A percentile compares a stretch with the other conserved stretches of the same genome.
These are phyloP conservation scores for Hydroisotoma schaefferi DNA, from an alignment of 2,888 invertebrate genomes.

Conservation along the genomic window DNA sequence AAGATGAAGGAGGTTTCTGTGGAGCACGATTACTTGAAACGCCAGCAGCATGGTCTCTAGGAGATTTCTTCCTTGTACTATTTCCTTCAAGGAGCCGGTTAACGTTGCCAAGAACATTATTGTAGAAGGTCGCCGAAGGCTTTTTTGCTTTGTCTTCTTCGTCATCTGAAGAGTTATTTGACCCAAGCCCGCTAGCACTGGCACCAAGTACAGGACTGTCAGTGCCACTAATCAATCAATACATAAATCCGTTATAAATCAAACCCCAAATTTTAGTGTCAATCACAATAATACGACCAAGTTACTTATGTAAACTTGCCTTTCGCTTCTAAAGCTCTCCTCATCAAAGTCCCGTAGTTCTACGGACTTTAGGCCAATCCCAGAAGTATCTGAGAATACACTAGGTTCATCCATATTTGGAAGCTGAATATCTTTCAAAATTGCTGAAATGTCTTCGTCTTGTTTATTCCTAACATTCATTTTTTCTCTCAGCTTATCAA, in stretches of 20 bases:
- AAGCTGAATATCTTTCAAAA: conserved; percentile 40
- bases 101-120: conserved; percentile 44
- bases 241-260: background rate
- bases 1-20: background rate
- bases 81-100: conserved; percentile 36
- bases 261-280: background rate
- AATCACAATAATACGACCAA: background rate
- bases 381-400: conserved; percentile 34
- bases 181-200: conserved; percentile 34
- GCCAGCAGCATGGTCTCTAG: background rate
- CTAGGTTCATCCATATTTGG: conserved; percentile 37
- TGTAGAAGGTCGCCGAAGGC: conserved; percentile 36
- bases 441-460: conserved; percentile 34
- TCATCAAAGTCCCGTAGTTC: conserved; percentile 39
- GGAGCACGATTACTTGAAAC: background rate
- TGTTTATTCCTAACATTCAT: too few relatives aligned
- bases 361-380: conserved; percentile 22
- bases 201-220: conserved; percentile 23
- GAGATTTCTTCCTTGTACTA: background rate
- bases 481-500: too few relatives aligned
- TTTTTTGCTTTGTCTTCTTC: conserved; percentile 20
- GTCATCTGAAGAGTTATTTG: conserved; percentile 17
- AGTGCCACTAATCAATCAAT: conserved; percentile 8
- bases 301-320: background rate
- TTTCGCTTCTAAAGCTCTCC: conserved; percentile 16